A percentile compares a stretch with the other conserved stretches of the same genome.
Evolutionary conservation across 1,140 invertebrate species (phyloP).

Genomic region (Sycophaga agraensis): DNA sequence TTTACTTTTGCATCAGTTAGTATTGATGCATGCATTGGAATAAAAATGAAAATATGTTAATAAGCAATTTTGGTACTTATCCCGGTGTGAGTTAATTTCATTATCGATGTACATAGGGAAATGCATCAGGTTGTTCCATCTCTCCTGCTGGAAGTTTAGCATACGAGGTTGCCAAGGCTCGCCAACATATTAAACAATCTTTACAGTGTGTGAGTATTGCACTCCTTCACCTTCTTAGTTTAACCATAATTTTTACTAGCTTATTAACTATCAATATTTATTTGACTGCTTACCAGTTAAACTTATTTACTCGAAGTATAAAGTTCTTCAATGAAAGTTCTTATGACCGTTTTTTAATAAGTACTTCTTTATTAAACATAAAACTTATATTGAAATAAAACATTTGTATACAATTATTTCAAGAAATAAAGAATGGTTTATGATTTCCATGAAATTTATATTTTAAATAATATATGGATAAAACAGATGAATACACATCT

Average conservation of each 20-base stretch:
- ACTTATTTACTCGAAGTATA: too few species aligned
- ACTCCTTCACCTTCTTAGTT: slow-evolving; percentile 2
- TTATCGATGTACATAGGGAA: slow-evolving; percentile 50
- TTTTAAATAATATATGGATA: too few species aligned
- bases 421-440: too few species aligned
- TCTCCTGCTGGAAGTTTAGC: slow-evolving; percentile 55
- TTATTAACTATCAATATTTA: slow-evolving; percentile 18
- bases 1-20: not conserved
- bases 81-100: slow-evolving; percentile 42
- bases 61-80: slow-evolving; percentile 31
- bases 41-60: slow-evolving; percentile 34
- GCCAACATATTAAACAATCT: slow-evolving; percentile 61
- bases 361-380: too few species aligned
- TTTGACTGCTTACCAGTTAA: too few species aligned
- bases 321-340: too few species aligned
- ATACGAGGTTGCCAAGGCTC: slow-evolving; percentile 61
- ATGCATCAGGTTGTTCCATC: slow-evolving; percentile 42
- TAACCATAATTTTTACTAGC: slow-evolving; percentile 13
- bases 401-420: too few species aligned
- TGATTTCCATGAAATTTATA: too few species aligned
- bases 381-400: too few species aligned
- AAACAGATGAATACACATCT: too few species aligned
- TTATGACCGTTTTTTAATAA: too few species aligned
- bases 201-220: slow-evolving; percentile 62
- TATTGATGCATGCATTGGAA: not conserved